phyloP scores from a whole-genome alignment of 2,888 invertebrate genomes.

The Stictocephala bisonia region DNA sequence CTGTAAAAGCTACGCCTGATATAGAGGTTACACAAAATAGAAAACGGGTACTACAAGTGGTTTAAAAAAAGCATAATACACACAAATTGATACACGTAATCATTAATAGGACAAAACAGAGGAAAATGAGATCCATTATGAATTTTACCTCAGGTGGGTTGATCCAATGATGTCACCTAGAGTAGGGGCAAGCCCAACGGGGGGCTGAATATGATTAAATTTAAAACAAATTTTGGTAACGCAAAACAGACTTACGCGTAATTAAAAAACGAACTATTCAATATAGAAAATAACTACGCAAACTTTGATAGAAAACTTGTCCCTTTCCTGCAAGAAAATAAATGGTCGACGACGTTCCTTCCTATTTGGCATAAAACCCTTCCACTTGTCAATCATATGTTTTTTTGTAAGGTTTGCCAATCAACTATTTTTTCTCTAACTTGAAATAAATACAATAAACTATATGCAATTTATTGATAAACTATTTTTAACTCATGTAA shows the following conservation, averaged over 20 bases:
- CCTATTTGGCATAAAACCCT: conserved; percentile 36
- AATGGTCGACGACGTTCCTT: conserved; percentile 37
- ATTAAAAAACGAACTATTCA: not conserved
- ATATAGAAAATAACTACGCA: conserved; percentile 15
- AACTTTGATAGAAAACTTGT: conserved; percentile 13
- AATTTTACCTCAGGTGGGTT: conserved; percentile 26
- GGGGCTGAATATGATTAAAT: not conserved
- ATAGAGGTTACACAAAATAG: too few species aligned
- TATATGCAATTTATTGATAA: too few species aligned
- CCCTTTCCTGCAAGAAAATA: not conserved
- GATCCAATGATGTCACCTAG: conserved; percentile 26
- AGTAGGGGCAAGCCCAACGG: conserved; percentile 2
- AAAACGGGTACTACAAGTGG: too few species aligned
- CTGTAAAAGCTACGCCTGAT: too few species aligned
- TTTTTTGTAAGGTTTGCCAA: conserved; percentile 17
- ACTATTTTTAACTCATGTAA: too few species aligned
- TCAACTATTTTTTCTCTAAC: not conserved
- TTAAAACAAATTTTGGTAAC: not conserved
- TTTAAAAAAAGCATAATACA: not conserved
- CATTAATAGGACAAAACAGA: not conserved
- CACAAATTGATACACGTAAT: not conserved
- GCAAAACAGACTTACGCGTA: not conserved
- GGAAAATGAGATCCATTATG: not conserved
- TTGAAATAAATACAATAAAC: too few species aligned
- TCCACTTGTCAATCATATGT: conserved; percentile 32